Percentiles rank a stretch among this genome's conserved stretches.
phyloP scores from a whole-genome alignment of 2,888 invertebrate species.

The Quadroppia sp. region DNA sequence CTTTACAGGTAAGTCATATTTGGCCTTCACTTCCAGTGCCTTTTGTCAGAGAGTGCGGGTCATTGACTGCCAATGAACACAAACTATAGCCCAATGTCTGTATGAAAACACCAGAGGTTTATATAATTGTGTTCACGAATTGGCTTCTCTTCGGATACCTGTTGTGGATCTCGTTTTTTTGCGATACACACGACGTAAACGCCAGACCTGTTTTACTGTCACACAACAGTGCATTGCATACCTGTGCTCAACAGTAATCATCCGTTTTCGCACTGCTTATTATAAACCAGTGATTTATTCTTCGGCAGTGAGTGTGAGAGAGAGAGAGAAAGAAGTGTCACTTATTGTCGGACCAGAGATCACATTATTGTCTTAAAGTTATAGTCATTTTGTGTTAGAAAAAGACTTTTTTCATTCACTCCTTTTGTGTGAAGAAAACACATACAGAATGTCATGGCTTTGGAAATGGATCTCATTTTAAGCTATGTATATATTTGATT shows the following conservation, averaged over 20 bases:
- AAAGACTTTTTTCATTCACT: neutral
- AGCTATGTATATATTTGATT: neutral
- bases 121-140: neutral
- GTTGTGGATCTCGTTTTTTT: conserved; percentile 28
- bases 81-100: conserved; percentile 12
- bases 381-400: neutral
- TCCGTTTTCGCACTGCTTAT: neutral
- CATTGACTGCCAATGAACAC: conserved; percentile 27
- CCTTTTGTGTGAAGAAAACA: neutral
- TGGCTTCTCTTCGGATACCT: neutral
- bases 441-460: neutral
- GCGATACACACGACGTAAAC: neutral
- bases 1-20: conserved; percentile 30
- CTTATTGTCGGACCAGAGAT: neutral
- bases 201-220: conserved; percentile 23
- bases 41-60: conserved; percentile 8
- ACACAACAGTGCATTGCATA: conserved; percentile 15
- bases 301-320: neutral
- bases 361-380: neutral
- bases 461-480: neutral
- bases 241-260: conserved; percentile 20
- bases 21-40: neutral
- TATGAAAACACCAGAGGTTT: neutral
- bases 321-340: neutral
- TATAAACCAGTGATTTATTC: conserved; percentile 28